phyloP scores from a whole-genome alignment of 2,888 invertebrate genomes.

The Busseola fusca region DNA sequence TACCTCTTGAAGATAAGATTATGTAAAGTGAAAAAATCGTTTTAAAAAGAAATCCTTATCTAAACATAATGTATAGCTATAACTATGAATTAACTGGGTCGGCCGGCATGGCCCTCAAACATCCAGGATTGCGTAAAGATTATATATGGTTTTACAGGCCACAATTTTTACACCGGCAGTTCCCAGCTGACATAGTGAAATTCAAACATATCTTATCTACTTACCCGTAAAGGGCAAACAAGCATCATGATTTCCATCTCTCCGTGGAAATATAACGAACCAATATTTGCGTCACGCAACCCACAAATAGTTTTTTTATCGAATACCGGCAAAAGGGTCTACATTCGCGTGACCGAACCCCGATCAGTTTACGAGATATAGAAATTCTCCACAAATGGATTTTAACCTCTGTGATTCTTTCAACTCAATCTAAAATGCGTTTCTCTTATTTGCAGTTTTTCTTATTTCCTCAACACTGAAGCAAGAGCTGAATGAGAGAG shows the following conservation, averaged over 20 bases:
- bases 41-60: neutral
- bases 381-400: constrained; percentile 38
- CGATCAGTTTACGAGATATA: constrained; percentile 43
- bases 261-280: constrained; percentile 32
- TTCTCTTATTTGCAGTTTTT: constrained; percentile 73
- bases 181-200: constrained; percentile 19
- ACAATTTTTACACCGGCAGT: neutral
- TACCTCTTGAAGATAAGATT: neutral
- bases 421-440: constrained; percentile 67
- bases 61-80: neutral
- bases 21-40: neutral
- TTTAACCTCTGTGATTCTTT: constrained; percentile 53
- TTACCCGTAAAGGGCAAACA: constrained; percentile 30
- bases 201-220: constrained; percentile 26
- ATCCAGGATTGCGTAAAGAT: neutral
- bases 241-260: constrained; percentile 38
- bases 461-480: constrained; percentile 66
- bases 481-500: constrained; percentile 71
- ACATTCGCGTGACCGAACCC: constrained; percentile 28
- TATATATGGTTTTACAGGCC: neutral
- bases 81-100: neutral
- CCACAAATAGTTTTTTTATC: constrained; percentile 50
- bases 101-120: too few species aligned
- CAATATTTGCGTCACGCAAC: constrained; percentile 48
- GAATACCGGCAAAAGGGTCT: constrained; percentile 41